Conservation (phyloP, 2,888 invertebrate species). For the Lepas anatifera region DNA sequence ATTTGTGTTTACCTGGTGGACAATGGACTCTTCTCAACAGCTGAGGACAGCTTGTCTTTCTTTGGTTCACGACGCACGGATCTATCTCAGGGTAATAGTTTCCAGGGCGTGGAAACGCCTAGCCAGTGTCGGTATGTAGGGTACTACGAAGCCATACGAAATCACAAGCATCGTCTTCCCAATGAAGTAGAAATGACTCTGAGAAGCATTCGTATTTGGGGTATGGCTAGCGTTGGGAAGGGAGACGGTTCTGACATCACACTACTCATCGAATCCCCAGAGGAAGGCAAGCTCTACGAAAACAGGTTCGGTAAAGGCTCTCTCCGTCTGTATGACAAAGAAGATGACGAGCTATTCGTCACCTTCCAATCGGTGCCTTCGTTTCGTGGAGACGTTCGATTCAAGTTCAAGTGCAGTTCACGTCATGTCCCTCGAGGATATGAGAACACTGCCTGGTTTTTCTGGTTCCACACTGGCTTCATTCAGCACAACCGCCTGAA, state of each 20-base stretch:
- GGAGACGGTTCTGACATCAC: constrained; percentile 38
- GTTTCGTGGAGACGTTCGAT: background rate
- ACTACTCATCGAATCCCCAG: constrained; percentile 30
- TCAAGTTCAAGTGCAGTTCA: constrained; percentile 3
- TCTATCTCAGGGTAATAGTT: constrained; percentile 35
- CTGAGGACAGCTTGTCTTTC: constrained; percentile 37
- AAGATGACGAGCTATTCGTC: background rate
- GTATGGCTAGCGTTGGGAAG: constrained; percentile 34
- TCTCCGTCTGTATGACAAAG: background rate
- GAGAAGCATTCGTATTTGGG: constrained; percentile 32
- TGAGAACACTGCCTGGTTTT: constrained; percentile 40
- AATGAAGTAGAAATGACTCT: constrained; percentile 31
- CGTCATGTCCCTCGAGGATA: constrained; percentile 35
- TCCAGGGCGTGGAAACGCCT: constrained; percentile 42
- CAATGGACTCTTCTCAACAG: constrained; percentile 36
- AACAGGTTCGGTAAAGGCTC: background rate
- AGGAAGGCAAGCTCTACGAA: background rate
- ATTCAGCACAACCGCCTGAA: constrained; percentile 34
- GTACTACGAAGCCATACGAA: constrained; percentile 37
- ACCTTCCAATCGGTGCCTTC: background rate
- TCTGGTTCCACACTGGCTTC: constrained; percentile 41
- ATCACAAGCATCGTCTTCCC: constrained; percentile 33
- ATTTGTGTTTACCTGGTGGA: constrained; percentile 41
- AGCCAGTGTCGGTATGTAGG: constrained; percentile 41
- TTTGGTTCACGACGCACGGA: constrained; percentile 41